Evolutionary conservation across 92 coral and sea anemone genomes (phyloP), one percentile per base, ranked within the genome.

Genomic region (Ricordea florida): DNA sequence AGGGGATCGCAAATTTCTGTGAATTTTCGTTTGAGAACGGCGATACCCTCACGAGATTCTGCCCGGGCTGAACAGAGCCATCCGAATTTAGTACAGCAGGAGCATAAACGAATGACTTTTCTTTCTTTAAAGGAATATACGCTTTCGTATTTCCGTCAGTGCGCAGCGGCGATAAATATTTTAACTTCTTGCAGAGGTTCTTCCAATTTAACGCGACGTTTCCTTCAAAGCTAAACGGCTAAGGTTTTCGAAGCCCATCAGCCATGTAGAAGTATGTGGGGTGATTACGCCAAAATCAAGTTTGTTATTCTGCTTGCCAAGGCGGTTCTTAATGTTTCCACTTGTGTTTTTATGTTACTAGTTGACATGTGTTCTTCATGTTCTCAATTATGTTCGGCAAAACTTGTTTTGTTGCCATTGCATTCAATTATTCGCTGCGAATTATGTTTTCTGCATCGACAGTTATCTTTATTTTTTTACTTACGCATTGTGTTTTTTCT

Each of bases 1-100:
- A 49, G 85, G 18, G 76, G 85, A 43, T 67, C 64, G 61, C 85
- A 67, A 31, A 56, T 55, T 57, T 78, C 78, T 51, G 58, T 48
- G 43, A 62, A 52, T 40, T 64, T 72, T 14, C 66, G 20, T 37
- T 76, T 63, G 2, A 62, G 62, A 6, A 37, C 61, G 21, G 21
- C 58, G 28, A 37, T 38, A 30, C 74, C 52, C 62, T 76, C 74
- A 34, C 60, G 59, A 43, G 66, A 49, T 31, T 76, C 74, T 1
- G 56, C 65, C 14, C 48, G 38, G n/a, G 41, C 66, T 20, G 37
- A n/a, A 58, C 10, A n/a, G 63, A 28, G 10, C 34, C 37, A 3
- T 26, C 56, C 4, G 20, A 27, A 14, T 36, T 35, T 14, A 30
- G 81, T 14, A 74, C 81, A 21, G 81, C 72, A 35, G 81, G 62